Percentiles rank a stretch among this genome's conserved stretches.
Evolutionary conservation across 2,888 invertebrate genomes (phyloP).

Genomic region (Epistrophe grossulariae): DNA sequence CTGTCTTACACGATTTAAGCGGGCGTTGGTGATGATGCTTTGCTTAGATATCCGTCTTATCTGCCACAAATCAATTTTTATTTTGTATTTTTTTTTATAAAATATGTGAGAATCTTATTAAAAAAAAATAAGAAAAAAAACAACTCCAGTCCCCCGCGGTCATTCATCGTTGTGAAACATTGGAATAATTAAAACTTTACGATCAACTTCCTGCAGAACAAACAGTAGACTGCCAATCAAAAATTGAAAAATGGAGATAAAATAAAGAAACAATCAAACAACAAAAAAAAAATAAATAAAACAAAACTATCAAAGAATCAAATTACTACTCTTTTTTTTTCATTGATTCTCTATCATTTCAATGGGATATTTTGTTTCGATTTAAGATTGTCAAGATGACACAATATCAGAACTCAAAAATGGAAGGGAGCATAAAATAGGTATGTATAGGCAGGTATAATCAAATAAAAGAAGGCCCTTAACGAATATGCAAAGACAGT

Average conservation of each 20-base stretch:
- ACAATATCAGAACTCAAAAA: slow-evolving; percentile 4
- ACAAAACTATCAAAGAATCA: slow-evolving; percentile 58
- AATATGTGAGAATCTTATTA: slow-evolving; percentile 45
- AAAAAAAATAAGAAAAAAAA: slow-evolving; percentile 38
- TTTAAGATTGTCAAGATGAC: slow-evolving; percentile 42
- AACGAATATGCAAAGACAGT: slow-evolving; percentile 47
- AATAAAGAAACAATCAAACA: background rate
- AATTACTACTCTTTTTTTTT: slow-evolving; percentile 56
- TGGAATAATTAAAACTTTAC: slow-evolving; percentile 73
- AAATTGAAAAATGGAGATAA: slow-evolving; percentile 13
- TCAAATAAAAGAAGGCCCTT: slow-evolving; percentile 14
- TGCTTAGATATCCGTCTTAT: slow-evolving; percentile 48
- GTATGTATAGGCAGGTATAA: background rate
- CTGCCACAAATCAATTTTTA: slow-evolving; percentile 64
- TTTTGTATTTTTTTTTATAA: slow-evolving; percentile 22
- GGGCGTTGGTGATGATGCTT: slow-evolving; percentile 17
- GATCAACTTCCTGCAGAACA: slow-evolving; percentile 67
- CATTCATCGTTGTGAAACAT: slow-evolving; percentile 43
- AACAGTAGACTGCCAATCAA: slow-evolving; percentile 46
- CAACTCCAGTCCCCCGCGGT: slow-evolving; percentile 17
- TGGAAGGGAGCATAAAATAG: background rate
- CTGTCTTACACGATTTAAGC: background rate
- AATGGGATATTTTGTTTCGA: slow-evolving; percentile 5
- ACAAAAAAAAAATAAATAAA: background rate
- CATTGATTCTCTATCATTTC: background rate